Evolutionary conservation across 2,888 invertebrate genomes (phyloP).

Genomic region (Cotesia congregata): DNA sequence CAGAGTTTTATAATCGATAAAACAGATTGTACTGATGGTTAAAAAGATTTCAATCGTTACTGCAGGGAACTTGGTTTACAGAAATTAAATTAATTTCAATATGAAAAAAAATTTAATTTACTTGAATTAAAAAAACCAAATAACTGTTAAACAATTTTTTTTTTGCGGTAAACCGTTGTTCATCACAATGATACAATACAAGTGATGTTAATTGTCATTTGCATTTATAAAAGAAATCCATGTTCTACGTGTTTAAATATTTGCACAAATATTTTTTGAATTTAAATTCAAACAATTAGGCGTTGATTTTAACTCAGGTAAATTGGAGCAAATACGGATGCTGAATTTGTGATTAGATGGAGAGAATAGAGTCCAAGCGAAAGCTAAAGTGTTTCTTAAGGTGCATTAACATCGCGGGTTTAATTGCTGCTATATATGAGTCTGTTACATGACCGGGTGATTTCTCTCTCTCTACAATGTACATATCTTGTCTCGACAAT

Average conservation of each 20-base stretch:
- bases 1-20: slow-evolving; percentile 42
- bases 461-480: slow-evolving; percentile 42
- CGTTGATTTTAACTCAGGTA: neutral
- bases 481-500: slow-evolving; percentile 43
- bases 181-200: neutral
- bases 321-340: neutral
- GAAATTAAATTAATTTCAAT: neutral
- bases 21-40: neutral
- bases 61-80: neutral
- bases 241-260: neutral
- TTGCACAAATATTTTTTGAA: neutral
- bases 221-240: slow-evolving; percentile 39
- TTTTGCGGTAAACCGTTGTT: neutral
- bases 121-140: neutral
- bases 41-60: neutral
- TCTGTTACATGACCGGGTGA: slow-evolving; percentile 51
- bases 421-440: slow-evolving; percentile 55
- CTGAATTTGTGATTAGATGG: neutral
- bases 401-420: slow-evolving; percentile 46
- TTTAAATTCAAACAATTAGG: too few relatives aligned
- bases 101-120: neutral
- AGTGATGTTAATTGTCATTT: slow-evolving; percentile 50
- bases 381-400: slow-evolving; percentile 18
- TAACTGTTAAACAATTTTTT: neutral
- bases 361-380: slow-evolving; percentile 3